Evolutionary conservation across 2,113 vertebrate genomes (phyloP), one percentile per base, ranked within the genome.

Genomic region (Apeltes quadracus): DNA sequence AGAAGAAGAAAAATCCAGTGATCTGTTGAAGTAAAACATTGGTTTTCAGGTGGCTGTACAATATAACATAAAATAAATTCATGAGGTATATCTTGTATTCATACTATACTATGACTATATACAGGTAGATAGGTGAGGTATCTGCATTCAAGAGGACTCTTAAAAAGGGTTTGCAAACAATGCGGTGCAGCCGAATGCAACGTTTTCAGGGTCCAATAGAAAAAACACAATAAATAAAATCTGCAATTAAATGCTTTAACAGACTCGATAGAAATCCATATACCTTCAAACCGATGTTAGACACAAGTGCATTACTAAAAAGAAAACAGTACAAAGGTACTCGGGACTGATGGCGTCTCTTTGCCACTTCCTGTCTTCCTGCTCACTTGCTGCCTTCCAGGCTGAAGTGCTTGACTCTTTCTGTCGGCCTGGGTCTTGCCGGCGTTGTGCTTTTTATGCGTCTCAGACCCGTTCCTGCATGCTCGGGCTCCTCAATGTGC

Each of bases 31-130:
- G 22, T 70, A 86, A 87, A 92, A 88, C 76, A 83, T 80, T 78
- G 73, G 78, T 87, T 88, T 87, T 56, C 79, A 92, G 92, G 82
- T 92, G 87, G 84, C 80, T 84, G 83, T 79, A 90, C 84, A 92
- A 86, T 75, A 85, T 80, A 87, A 87, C 88, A 87, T 22, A 87
- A 87, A 92, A 84, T 61, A 90, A 89, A 86, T 71, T 67, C 61
- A 90, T 91, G 91, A 93, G 91, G 92, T 93, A 93, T 92, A 79
- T 90, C 76, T 91, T 72, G 90, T 90, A 71, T 88, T 89, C 79
- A 83, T 84, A 78, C 83, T 87, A 72, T 88, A 80, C 83, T 80
- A 81, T 85, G 84, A 80, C 69, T 87, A 90, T 84, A 65, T 89
- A 92, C 86, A 92, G 59, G 77, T 85, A 90, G 59, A 89, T 57